Evolutionary conservation across 2,797 vertebrate genomes (phyloP).

Genomic region (Amphiprion clarkii): DNA sequence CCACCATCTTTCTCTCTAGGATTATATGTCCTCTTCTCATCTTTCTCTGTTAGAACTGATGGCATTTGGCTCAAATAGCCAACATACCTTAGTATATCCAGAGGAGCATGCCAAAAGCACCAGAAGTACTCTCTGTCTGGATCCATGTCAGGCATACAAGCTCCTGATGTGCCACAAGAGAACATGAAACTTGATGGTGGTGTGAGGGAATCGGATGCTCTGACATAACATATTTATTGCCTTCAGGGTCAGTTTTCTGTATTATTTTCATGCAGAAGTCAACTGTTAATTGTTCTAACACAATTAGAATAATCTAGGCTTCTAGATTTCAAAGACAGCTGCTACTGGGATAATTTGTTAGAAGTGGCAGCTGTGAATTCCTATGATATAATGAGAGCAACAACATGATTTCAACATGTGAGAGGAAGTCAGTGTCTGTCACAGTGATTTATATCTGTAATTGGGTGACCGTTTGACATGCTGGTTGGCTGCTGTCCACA

Average conservation of each 20-base stretch:
- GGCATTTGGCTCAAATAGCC: constrained; percentile 24
- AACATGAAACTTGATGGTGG: constrained; percentile 23
- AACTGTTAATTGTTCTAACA: constrained; percentile 13
- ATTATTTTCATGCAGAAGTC: constrained; percentile 12
- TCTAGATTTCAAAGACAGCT: background rate
- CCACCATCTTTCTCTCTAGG: background rate
- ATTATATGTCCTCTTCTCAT: constrained; percentile 34
- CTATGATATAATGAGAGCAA: constrained; percentile 18
- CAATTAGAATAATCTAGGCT: background rate
- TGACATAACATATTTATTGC: constrained; percentile 39
- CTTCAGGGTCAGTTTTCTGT: constrained; percentile 3
- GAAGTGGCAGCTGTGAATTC: constrained; percentile 45
- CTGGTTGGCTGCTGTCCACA: background rate
- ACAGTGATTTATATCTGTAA: constrained; percentile 48
- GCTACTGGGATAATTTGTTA: constrained; percentile 12
- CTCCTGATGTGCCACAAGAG: background rate
- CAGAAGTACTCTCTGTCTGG: constrained; percentile 14
- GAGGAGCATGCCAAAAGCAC: constrained; percentile 26
- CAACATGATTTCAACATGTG: constrained; percentile 33
- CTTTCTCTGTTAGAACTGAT: constrained; percentile 46
- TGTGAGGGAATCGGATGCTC: constrained; percentile 2
- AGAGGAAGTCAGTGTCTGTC: constrained; percentile 42
- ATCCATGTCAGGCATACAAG: constrained; percentile 30
- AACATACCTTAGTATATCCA: constrained; percentile 37
- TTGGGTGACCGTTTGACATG: constrained; percentile 25